Conservation (phyloP, 2,113 vertebrate species). For the Sphyrna mokarran region DNA sequence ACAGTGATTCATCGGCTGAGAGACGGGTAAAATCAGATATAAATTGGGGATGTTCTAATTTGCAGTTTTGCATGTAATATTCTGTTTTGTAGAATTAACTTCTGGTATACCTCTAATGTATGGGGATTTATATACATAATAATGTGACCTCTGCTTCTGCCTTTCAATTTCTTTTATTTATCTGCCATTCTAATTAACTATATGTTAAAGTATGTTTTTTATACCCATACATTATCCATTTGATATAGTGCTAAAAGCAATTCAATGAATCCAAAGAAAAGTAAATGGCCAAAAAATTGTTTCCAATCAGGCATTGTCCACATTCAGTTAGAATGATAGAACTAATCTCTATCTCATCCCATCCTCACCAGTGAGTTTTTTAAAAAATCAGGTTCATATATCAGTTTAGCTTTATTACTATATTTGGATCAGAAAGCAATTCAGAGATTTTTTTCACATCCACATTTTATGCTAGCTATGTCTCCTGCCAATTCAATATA, state of each 20-base stretch:
- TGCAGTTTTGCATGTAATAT: not conserved
- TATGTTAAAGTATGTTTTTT: not conserved
- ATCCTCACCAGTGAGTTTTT: not conserved
- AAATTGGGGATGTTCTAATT: conserved; percentile 35
- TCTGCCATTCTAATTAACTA: not conserved
- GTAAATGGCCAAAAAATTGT: not conserved
- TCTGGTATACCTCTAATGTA: not conserved
- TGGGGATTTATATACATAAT: not conserved
- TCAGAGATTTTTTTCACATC: not conserved
- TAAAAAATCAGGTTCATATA: not conserved
- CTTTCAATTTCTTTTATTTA: not conserved
- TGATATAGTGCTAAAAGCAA: not conserved
- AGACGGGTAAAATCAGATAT: conserved; percentile 64
- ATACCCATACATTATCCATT: not conserved
- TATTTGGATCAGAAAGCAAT: not conserved
- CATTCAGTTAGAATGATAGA: not conserved
- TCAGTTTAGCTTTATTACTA: not conserved
- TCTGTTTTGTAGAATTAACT: not conserved
- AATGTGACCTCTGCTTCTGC: not conserved
- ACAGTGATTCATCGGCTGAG: conserved; percentile 60
- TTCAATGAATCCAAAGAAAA: too few relatives aligned
- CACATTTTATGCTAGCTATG: not conserved
- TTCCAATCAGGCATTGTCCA: not conserved
- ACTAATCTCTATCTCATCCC: not conserved
- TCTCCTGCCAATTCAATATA: too few relatives aligned